These are phyloP conservation scores for Eurois occulta DNA, from an alignment of 2,888 invertebrate genomes.

Conservation along the genomic window DNA sequence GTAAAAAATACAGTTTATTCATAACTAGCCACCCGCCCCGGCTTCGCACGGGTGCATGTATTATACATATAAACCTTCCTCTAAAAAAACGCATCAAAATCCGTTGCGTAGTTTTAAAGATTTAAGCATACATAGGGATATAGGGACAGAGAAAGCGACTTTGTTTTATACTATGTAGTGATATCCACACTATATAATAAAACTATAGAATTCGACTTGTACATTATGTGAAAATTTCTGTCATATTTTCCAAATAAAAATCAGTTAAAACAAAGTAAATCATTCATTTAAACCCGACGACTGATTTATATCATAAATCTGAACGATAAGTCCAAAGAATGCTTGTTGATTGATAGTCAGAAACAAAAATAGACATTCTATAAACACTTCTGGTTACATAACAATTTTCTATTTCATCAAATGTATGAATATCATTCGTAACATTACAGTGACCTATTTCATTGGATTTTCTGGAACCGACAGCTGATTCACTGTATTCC, in stretches of 20 bases:
- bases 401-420: constrained; percentile 16
- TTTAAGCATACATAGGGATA: too few relatives aligned
- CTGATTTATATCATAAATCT: constrained; percentile 16
- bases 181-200: too few relatives aligned
- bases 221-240: background rate
- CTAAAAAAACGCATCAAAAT: too few relatives aligned
- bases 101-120: too few relatives aligned
- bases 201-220: background rate
- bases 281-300: background rate
- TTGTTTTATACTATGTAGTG: too few relatives aligned
- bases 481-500: constrained; percentile 42
- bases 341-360: constrained; percentile 8
- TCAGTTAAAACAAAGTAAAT: background rate
- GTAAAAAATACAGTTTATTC: background rate
- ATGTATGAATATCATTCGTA: constrained; percentile 38
- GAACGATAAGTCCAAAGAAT: constrained; percentile 14
- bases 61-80: too few relatives aligned
- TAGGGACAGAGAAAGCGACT: too few relatives aligned
- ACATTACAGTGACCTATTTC: constrained; percentile 27
- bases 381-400: background rate
- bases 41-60: too few relatives aligned
- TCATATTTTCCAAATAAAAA: background rate
- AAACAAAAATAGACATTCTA: constrained; percentile 27
- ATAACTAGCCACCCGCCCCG: too few relatives aligned
- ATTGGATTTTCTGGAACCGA: constrained; percentile 28